phyloP scores from a whole-genome alignment of 2,888 invertebrate species.

The Molanna angustata region DNA sequence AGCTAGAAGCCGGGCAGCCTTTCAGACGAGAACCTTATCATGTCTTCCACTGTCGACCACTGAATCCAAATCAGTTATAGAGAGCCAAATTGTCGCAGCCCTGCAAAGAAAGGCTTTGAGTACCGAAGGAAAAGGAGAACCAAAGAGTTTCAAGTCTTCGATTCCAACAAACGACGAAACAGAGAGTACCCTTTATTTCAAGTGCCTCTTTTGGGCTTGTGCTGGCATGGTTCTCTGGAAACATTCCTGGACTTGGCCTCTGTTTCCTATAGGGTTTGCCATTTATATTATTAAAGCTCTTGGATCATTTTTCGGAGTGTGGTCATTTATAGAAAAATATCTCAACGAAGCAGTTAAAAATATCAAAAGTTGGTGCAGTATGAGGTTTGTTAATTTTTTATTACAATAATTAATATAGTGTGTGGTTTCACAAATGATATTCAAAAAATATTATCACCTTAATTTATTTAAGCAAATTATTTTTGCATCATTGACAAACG shows the following conservation, averaged over 20 bases:
- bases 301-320: slow-evolving; percentile 53
- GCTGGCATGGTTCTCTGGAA: slow-evolving; percentile 82
- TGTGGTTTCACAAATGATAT: no score
- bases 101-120: slow-evolving; percentile 44
- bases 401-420: no score
- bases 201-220: slow-evolving; percentile 77
- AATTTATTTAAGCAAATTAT: no score
- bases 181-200: slow-evolving; percentile 70
- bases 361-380: slow-evolving; percentile 59
- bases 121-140: slow-evolving; percentile 28
- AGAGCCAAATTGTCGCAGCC: slow-evolving; percentile 45
- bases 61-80: slow-evolving; percentile 43
- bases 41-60: slow-evolving; percentile 45
- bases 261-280: slow-evolving; percentile 73
- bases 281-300: slow-evolving; percentile 62
- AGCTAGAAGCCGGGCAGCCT: slow-evolving; percentile 33
- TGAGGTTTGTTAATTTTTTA: slow-evolving; percentile 54
- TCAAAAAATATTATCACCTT: no score
- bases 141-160: slow-evolving; percentile 39
- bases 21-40: slow-evolving; percentile 50
- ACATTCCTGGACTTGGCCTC: slow-evolving; percentile 76
- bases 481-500: no score
- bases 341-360: slow-evolving; percentile 44
- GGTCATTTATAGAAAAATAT: slow-evolving; percentile 50
- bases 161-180: slow-evolving; percentile 40